Percentiles rank a stretch among this genome's conserved stretches.
phyloP scores from a whole-genome alignment of 2,113 vertebrate species.

The Connochaetes taurinus region DNA sequence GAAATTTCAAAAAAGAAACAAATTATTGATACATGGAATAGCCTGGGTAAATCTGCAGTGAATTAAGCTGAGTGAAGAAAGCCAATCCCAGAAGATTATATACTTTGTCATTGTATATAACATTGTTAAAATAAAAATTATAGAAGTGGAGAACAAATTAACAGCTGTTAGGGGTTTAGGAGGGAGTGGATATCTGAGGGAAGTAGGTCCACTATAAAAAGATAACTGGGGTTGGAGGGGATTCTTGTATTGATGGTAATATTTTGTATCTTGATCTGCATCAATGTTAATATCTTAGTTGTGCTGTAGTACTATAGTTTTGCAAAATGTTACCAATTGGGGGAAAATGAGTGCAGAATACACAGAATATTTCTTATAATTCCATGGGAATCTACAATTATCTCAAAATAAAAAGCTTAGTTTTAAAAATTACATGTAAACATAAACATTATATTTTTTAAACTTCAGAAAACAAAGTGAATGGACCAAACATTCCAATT shows the following conservation, averaged over 20 bases:
- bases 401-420: background rate
- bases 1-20: background rate
- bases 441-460: background rate
- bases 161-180: background rate
- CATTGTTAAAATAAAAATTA: slow-evolving; percentile 1
- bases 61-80: background rate
- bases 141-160: background rate
- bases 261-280: background rate
- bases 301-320: background rate
- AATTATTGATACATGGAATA: background rate
- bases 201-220: background rate
- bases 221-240: background rate
- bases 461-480: background rate
- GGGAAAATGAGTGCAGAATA: background rate
- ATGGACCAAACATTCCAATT: background rate
- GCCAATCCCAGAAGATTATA: background rate
- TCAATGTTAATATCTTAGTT: background rate
- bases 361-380: background rate
- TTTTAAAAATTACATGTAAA: background rate
- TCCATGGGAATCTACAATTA: background rate
- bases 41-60: background rate
- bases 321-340: background rate
- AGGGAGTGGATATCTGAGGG: background rate
- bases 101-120: background rate
- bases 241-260: background rate